Percentiles rank a stretch among this genome's conserved stretches.
phyloP scores from a whole-genome alignment of 2,113 vertebrate genomes.

The Antechinus flavipes region DNA sequence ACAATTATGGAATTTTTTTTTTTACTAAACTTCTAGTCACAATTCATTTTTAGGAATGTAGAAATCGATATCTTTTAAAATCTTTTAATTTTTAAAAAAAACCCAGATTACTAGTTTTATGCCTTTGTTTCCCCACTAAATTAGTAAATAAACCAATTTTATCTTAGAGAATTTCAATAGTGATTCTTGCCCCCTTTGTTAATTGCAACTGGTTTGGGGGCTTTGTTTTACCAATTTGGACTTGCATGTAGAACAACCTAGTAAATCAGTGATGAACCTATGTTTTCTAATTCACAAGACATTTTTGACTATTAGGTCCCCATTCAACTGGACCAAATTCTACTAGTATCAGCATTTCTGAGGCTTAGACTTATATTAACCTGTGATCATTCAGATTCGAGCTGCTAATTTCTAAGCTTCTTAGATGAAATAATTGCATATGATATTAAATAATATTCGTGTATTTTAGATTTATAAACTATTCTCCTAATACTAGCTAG shows the following conservation, averaged over 20 bases:
- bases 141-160: neutral
- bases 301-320: neutral
- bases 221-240: neutral
- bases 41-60: neutral
- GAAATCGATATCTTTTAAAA: neutral
- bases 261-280: neutral
- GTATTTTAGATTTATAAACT: neutral
- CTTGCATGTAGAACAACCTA: too few relatives aligned
- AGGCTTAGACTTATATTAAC: neutral
- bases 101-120: neutral
- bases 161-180: slow-evolving; percentile 7
- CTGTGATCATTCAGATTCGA: slow-evolving; percentile 17
- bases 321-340: neutral
- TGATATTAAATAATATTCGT: slow-evolving; percentile 4
- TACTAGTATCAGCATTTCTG: neutral
- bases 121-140: neutral
- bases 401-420: neutral
- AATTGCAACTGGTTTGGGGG: neutral
- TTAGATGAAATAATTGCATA: neutral
- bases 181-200: neutral
- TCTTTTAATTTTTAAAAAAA: too few relatives aligned
- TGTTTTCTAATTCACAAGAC: neutral
- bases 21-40: neutral
- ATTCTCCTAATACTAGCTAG: neutral
- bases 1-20: neutral